A percentile compares a stretch with the other conserved stretches of the same genome.
phyloP scores from a whole-genome alignment of 2,113 vertebrate species.

The Heterochromis multidens region DNA sequence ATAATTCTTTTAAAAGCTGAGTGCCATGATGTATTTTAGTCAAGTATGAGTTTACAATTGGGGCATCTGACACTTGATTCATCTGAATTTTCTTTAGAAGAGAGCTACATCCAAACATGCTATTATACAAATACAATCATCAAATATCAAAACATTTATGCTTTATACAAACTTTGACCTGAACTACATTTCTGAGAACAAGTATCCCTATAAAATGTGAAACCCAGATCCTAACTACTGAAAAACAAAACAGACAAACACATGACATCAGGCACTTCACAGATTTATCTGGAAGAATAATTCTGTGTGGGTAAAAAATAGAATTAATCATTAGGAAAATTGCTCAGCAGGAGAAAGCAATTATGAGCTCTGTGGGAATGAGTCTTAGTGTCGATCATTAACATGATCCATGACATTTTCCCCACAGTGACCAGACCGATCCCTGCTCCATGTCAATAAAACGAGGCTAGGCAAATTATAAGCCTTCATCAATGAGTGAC shows the following conservation, averaged over 20 bases:
- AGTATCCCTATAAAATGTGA: not conserved
- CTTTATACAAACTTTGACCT: not conserved
- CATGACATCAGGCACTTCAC: not conserved
- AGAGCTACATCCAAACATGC: not conserved
- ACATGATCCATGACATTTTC: conserved; percentile 49
- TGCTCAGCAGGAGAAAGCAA: conserved; percentile 32
- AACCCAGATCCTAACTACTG: not conserved
- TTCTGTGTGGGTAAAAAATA: not conserved
- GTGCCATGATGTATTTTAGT: not conserved
- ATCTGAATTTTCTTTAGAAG: not conserved
- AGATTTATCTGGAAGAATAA: not conserved
- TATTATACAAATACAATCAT: not conserved
- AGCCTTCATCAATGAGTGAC: conserved; percentile 49
- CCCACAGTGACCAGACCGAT: conserved; percentile 19
- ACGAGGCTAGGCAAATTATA: conserved; percentile 18
- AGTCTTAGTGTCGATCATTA: conserved; percentile 30
- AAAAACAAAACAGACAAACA: not conserved
- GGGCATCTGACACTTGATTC: not conserved
- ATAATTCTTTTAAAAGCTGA: not conserved
- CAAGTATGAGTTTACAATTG: not conserved
- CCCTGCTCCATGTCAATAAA: conserved; percentile 27
- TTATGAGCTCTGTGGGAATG: conserved; percentile 34
- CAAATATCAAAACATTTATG: not conserved
- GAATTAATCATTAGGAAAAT: conserved; percentile 37
- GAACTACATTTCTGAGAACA: not conserved